These are phyloP conservation scores for Stegodyphus mimosarum DNA, from an alignment of 1,140 invertebrate species.

Conservation along the genomic window DNA sequence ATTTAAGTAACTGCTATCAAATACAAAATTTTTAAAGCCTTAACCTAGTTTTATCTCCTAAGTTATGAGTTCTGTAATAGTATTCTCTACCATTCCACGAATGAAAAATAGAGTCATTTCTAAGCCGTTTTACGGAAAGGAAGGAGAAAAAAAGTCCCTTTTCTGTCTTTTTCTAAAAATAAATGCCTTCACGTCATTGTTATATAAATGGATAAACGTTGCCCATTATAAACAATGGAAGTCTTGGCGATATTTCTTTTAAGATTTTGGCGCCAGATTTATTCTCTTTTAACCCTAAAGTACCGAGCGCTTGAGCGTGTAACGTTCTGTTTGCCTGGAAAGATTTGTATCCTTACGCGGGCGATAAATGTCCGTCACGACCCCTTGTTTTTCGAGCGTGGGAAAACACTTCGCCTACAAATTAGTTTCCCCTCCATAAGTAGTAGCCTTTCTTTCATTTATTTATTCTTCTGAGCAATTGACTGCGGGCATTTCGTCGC, in stretches of 20 bases:
- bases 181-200: too few species aligned
- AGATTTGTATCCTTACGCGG: slow-evolving; percentile 38
- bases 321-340: slow-evolving; percentile 10
- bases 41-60: too few species aligned
- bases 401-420: slow-evolving; percentile 49
- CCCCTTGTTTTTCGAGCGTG: slow-evolving; percentile 25
- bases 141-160: too few species aligned
- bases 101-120: too few species aligned
- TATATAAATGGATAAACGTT: too few species aligned
- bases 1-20: too few species aligned
- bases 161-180: too few species aligned
- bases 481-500: slow-evolving; percentile 36
- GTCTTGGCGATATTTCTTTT: not conserved
- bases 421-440: slow-evolving; percentile 16
- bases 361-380: slow-evolving; percentile 50
- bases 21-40: too few species aligned
- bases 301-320: not conserved
- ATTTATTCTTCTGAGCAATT: slow-evolving; percentile 19
- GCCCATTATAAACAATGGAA: not conserved
- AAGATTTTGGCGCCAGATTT: not conserved
- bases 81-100: too few species aligned
- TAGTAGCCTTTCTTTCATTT: not conserved
- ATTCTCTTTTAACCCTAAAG: not conserved
- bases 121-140: too few species aligned
- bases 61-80: too few species aligned